These are phyloP conservation scores for Papilio machaon DNA, from an alignment of 1,140 invertebrate genomes.

Conservation along the genomic window DNA sequence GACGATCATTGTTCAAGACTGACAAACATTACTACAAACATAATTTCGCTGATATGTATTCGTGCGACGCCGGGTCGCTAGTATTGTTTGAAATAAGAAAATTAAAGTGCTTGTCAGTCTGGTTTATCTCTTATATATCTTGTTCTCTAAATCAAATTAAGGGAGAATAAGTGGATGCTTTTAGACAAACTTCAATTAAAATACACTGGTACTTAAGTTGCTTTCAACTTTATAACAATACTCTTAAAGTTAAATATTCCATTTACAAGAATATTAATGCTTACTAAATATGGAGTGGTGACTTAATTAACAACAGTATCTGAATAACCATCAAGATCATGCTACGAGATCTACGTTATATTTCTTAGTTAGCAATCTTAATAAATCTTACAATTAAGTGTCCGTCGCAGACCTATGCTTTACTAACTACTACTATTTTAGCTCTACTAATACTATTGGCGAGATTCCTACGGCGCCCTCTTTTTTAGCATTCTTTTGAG, in stretches of 20 bases:
- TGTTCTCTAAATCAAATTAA: conserved; percentile 12
- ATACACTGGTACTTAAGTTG: background rate
- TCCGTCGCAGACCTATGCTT: too few species aligned
- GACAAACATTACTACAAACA: background rate
- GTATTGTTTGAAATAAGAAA: background rate
- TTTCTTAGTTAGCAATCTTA: too few species aligned
- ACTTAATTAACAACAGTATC: background rate
- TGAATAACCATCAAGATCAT: background rate
- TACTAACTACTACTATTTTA: too few species aligned
- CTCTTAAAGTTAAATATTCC: background rate
- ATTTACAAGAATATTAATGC: background rate
- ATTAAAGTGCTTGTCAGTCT: background rate
- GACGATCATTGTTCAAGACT: background rate
- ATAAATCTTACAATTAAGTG: too few species aligned
- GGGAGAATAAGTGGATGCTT: background rate
- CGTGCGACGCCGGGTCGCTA: background rate
- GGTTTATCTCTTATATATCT: background rate
- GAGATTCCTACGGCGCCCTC: too few species aligned
- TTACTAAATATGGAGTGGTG: background rate
- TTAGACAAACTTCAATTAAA: conserved; percentile 12
- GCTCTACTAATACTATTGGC: too few species aligned
- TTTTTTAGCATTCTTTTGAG: too few species aligned
- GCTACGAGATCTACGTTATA: background rate
- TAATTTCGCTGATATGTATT: background rate
- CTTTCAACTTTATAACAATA: background rate